A percentile compares a stretch with the other conserved stretches of the same genome.
Conservation (phyloP, 2,113 vertebrate genomes). For the Poeciliopsis retropinna region DNA sequence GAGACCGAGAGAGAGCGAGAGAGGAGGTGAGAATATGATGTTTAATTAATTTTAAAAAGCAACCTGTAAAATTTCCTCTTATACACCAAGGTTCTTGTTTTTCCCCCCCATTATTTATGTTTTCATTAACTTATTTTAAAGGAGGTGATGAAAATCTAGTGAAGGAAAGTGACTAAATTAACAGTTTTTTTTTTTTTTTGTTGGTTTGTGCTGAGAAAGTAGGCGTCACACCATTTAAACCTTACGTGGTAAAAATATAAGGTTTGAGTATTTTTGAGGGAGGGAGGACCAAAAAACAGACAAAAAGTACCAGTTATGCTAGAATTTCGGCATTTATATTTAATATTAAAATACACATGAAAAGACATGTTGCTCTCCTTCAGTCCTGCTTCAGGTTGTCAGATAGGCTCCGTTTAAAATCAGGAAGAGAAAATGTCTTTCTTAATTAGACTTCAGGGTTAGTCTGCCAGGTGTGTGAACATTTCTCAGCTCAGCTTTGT, state of each 20-base stretch:
- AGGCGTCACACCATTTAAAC: neutral
- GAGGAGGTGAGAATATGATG: constrained; percentile 48
- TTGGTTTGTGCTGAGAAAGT: neutral
- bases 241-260: neutral
- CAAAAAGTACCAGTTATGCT: neutral
- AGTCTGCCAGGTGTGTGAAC: no score
- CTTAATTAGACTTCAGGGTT: no score
- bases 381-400: neutral
- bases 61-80: constrained; percentile 35
- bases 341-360: neutral
- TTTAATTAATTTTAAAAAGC: constrained; percentile 39
- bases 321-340: neutral
- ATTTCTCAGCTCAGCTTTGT: no score
- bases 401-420: neutral
- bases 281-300: no score
- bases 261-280: neutral
- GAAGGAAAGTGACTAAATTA: neutral
- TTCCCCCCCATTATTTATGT: neutral
- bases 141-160: neutral
- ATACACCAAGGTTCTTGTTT: neutral
- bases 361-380: neutral
- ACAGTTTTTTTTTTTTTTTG: neutral
- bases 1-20: neutral
- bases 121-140: neutral
- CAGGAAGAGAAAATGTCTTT: no score